Percentiles rank a stretch among this genome's conserved stretches.
Conservation (phyloP, 30 jellyfish, hydroid and myxozoan genomes). For the Chrysaora quinquecirrha region DNA sequence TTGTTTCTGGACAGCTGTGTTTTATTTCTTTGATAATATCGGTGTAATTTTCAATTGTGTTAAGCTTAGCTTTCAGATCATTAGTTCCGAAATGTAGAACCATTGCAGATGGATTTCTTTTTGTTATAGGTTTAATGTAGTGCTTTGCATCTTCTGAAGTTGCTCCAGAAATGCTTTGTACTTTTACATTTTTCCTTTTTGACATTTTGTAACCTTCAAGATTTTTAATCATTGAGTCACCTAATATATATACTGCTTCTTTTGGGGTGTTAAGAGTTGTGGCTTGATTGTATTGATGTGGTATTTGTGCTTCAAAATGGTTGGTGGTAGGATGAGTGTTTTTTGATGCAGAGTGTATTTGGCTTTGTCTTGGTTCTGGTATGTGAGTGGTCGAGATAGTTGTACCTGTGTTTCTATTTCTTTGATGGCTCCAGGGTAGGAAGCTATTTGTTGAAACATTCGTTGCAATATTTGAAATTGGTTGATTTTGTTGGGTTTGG, state of each 20-base stretch:
- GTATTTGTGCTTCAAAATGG: background rate
- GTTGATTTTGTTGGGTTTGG: no score
- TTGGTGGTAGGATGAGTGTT: background rate
- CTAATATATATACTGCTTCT: background rate
- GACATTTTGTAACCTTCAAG: slow-evolving; percentile 5
- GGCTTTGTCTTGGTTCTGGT: background rate
- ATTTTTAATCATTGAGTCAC: background rate
- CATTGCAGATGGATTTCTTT: background rate
- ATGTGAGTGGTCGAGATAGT: background rate
- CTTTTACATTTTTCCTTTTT: background rate
- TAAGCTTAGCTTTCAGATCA: background rate
- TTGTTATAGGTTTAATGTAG: background rate
- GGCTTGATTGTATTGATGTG: no score
- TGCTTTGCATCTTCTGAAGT: background rate
- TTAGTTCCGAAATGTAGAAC: background rate
- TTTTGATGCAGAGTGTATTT: background rate
- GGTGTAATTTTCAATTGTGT: background rate
- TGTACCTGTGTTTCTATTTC: no score
- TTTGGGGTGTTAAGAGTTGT: background rate
- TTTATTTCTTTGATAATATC: background rate
- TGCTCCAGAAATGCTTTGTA: background rate
- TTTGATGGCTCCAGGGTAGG: background rate
- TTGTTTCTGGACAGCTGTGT: background rate
- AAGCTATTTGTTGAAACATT: background rate
- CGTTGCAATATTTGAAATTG: no score